Conservation (phyloP, 2,797 vertebrate genomes). For the Spondyliosoma cantharus region DNA sequence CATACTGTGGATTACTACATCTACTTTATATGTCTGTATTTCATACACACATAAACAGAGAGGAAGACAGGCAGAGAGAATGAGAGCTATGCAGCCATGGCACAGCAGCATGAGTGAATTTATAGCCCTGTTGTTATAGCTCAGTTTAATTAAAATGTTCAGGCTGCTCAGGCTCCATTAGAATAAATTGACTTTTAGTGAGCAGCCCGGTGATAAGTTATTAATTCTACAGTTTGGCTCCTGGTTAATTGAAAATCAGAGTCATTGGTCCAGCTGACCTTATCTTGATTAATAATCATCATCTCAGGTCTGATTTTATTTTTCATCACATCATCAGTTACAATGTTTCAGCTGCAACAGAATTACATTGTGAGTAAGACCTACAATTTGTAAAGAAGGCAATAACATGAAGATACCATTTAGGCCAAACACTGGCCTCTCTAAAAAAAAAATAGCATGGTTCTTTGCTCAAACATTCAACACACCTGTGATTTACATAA, state of each 20-base stretch:
- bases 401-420: neutral
- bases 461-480: neutral
- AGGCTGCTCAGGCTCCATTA: conserved; percentile 78
- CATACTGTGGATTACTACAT: conserved; percentile 1
- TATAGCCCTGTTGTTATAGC: conserved; percentile 77
- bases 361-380: neutral
- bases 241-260: conserved; percentile 72
- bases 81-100: conserved; percentile 28
- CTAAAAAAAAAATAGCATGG: neutral
- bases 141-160: conserved; percentile 86
- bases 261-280: conserved; percentile 49
- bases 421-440: too few relatives aligned
- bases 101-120: conserved; percentile 65
- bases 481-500: neutral
- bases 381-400: neutral
- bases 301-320: conserved; percentile 26
- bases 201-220: conserved; percentile 77
- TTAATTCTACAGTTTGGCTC: conserved; percentile 75
- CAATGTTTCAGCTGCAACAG: neutral
- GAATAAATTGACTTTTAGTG: conserved; percentile 83
- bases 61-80: neutral
- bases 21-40: neutral
- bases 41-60: neutral
- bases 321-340: neutral
- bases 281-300: conserved; percentile 37